Conservation (phyloP, 2,888 invertebrate genomes). For the Pyralis farinalis region DNA sequence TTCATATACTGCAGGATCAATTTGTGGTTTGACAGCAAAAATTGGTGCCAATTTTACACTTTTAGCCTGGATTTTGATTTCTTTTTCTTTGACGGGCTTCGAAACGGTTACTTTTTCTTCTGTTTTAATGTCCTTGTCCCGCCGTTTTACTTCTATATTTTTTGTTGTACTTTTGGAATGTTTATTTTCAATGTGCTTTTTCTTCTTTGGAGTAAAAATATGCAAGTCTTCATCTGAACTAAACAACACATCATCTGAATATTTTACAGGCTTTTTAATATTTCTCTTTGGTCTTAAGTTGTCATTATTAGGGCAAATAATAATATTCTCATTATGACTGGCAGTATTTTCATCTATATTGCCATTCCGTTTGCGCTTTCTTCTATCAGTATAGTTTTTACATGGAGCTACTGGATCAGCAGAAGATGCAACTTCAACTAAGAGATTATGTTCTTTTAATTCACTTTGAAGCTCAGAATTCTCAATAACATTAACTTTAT, state of each 20-base stretch:
- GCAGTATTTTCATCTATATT: constrained; percentile 13
- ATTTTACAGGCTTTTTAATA: constrained; percentile 61
- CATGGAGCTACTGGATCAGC: not conserved
- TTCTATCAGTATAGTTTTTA: constrained; percentile 6
- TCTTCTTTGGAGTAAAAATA: constrained; percentile 69
- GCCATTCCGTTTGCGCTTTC: constrained; percentile 31
- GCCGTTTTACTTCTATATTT: constrained; percentile 11
- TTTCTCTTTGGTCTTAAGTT: constrained; percentile 51
- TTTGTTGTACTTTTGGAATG: constrained; percentile 13
- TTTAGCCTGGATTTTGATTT: constrained; percentile 21
- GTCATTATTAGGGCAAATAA: constrained; percentile 20
- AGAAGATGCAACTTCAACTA: constrained; percentile 8
- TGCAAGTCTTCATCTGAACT: constrained; percentile 69
- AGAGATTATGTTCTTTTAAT: constrained; percentile 10
- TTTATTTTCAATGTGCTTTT: constrained; percentile 27
- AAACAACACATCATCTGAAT: constrained; percentile 44
- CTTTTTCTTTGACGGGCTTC: not conserved
- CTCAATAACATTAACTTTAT: constrained; percentile 21
- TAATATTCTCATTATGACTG: constrained; percentile 8
- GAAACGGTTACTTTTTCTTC: too few species aligned
- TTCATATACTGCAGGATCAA: constrained; percentile 79
- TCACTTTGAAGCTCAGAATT: constrained; percentile 16
- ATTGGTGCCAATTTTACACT: constrained; percentile 85
- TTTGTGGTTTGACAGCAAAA: constrained; percentile 82
- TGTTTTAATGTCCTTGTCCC: not conserved